Evolutionary conservation across 2,113 vertebrate genomes (phyloP).

Genomic region (Apistogramma diplotaenia): DNA sequence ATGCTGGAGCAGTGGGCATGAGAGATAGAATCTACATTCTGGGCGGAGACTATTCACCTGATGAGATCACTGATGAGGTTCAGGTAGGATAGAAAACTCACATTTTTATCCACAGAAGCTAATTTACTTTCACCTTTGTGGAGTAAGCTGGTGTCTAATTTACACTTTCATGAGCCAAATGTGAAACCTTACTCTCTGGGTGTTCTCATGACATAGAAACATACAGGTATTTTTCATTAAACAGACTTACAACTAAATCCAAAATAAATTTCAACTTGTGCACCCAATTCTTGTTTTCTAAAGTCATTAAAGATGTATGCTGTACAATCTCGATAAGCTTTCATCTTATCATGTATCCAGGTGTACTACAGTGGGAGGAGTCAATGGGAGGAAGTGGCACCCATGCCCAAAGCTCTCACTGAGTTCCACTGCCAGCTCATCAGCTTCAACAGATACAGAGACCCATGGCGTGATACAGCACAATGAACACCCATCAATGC

Average conservation of each 20-base stretch:
- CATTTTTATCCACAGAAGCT: background rate
- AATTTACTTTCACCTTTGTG: background rate
- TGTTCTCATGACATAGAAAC: too few species aligned
- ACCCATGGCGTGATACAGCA: conserved; percentile 84
- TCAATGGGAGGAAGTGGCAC: conserved; percentile 94
- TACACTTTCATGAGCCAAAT: too few species aligned
- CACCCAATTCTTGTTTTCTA: background rate
- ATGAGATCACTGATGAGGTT: conserved; percentile 96
- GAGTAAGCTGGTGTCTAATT: background rate
- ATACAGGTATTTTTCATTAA: too few species aligned
- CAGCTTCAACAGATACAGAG: conserved; percentile 91
- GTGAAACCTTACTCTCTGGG: too few species aligned
- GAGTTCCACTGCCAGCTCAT: conserved; percentile 96
- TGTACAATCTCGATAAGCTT: background rate
- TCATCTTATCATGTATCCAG: conserved; percentile 65
- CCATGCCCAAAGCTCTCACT: conserved; percentile 93
- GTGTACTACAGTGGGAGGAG: conserved; percentile 91
- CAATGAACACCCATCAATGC: conserved; percentile 19
- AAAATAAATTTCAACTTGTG: background rate
- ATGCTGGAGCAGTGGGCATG: conserved; percentile 90
- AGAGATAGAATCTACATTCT: conserved; percentile 94
- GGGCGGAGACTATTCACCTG: conserved; percentile 95
- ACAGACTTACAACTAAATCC: too few species aligned
- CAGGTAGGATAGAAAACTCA: conserved; percentile 51
- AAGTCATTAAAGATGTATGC: background rate